A percentile compares a stretch with the other conserved stretches of the same genome.
phyloP scores from a whole-genome alignment of 2,797 vertebrate species.

The Bufotes viridis region DNA sequence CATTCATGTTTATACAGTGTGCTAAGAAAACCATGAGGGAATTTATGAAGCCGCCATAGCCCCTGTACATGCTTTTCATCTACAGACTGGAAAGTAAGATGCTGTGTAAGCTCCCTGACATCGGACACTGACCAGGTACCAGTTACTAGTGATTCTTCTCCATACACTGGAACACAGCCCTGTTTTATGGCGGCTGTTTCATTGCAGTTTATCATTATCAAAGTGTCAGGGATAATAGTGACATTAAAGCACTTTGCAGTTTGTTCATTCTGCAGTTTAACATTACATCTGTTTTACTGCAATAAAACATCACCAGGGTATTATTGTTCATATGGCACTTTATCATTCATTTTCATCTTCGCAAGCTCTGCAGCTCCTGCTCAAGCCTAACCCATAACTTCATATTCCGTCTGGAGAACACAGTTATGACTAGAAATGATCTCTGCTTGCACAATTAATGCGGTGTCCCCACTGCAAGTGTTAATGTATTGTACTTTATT shows the following conservation, averaged over 20 bases:
- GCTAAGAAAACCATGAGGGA: neutral
- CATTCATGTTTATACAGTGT: neutral
- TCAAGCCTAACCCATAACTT: neutral
- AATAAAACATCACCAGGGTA: neutral
- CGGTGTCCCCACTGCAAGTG: too few relatives aligned
- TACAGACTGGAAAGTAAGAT: neutral
- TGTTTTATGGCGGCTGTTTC: neutral
- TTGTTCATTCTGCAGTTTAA: neutral
- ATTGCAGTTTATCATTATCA: neutral
- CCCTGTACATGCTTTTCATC: neutral
- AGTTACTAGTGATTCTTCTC: neutral
- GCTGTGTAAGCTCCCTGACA: neutral
- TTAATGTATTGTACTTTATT: too few relatives aligned
- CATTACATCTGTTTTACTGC: neutral
- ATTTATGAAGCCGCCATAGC: neutral
- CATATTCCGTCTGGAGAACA: slow-evolving; percentile 2
- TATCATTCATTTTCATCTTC: neutral
- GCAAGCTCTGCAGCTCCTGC: neutral
- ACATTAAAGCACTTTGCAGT: neutral
- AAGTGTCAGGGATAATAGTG: slow-evolving; percentile 5
- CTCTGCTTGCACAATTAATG: neutral
- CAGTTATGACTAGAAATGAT: neutral
- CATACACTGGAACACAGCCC: neutral
- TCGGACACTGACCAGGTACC: neutral
- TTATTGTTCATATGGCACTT: neutral